Percentiles rank a stretch among this genome's conserved stretches.
Evolutionary conservation across 2,797 vertebrate genomes (phyloP).

Genomic region (Hypotaenidia okinawae): DNA sequence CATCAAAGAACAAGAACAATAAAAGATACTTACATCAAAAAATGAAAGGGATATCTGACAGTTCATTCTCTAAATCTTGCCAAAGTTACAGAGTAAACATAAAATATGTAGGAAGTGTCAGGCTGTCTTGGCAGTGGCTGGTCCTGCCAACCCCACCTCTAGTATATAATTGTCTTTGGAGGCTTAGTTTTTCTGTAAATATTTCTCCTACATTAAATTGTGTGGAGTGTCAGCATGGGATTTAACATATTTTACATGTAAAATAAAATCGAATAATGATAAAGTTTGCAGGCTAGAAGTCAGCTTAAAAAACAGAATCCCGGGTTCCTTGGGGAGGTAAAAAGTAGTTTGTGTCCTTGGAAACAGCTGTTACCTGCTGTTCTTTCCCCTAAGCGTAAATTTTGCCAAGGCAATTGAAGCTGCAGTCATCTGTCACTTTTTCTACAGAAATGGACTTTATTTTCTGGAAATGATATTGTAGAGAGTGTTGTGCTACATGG

Average conservation of each 20-base stretch:
- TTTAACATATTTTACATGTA: not conserved
- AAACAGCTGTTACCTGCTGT: constrained; percentile 32
- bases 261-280: not conserved
- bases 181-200: constrained; percentile 2
- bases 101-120: not conserved
- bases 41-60: not conserved
- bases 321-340: not conserved
- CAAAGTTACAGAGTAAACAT: not conserved
- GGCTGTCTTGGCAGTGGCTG: not conserved
- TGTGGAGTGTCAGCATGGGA: not conserved
- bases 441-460: not conserved
- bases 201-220: not conserved
- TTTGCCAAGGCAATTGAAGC: not conserved
- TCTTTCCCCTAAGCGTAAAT: not conserved
- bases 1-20: not conserved
- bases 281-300: not conserved
- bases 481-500: not conserved
- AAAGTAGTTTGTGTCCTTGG: not conserved
- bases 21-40: constrained; percentile 3
- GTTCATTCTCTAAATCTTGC: not conserved
- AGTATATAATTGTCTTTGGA: constrained; percentile 5
- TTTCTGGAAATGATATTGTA: not conserved
- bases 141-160: not conserved
- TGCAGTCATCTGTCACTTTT: not conserved
- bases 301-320: not conserved